Base-by-base conservation (phyloP, 92 coral and sea anemone genomes). In the Heliopora coerulea region DNA sequence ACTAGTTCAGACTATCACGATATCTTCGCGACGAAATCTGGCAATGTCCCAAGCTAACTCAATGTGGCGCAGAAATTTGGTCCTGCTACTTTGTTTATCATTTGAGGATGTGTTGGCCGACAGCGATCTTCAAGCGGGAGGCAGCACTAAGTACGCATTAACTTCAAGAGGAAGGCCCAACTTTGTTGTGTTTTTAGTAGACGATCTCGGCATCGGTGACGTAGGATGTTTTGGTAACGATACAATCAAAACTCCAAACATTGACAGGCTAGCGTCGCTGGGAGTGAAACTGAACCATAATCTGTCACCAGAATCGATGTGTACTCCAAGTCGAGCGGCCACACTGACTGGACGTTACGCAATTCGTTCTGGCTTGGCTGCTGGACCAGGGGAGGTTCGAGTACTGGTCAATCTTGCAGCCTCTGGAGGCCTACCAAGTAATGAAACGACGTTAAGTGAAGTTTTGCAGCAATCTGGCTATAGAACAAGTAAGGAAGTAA, bases 301-400 rank as follows among this genome's bases (percentile, higher is more conserved):
- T 80, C 75, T 88, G 26, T 54, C 87, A 0, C 87, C 91, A 24
- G 96, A 77, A 21, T 79, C 97, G 40, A n/a, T 91, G 2, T 91
- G 97, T 65, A 91, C 91, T 1, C 97, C 96, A n/a, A 86, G 88
- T 34, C 83, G 97, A 37, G 97, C 97, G 18, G 91, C 96, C 0
- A 58, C 87, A 29, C 74, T 88, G 1, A 91, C 96, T 23, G 96
- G 96, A 29, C 70, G 97, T 54, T 91, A 91, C 67, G 86, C 96
- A 5, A 64, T 91, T 49, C 65, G 97, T 27, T 70, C 84, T 14
- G 97, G 97, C 6, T 28, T 86, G 79, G 87, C 77, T 24, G 42
- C 80, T 6, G 70, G 46, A 12, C 76, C 80, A 0, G 72, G 62
- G 20, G 52, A 75, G 28, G 15, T 27, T 26, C 80, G 89, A 40